Evolutionary conservation across 2,797 vertebrate species (phyloP).

Genomic region (Myiotriccus ornatus): DNA sequence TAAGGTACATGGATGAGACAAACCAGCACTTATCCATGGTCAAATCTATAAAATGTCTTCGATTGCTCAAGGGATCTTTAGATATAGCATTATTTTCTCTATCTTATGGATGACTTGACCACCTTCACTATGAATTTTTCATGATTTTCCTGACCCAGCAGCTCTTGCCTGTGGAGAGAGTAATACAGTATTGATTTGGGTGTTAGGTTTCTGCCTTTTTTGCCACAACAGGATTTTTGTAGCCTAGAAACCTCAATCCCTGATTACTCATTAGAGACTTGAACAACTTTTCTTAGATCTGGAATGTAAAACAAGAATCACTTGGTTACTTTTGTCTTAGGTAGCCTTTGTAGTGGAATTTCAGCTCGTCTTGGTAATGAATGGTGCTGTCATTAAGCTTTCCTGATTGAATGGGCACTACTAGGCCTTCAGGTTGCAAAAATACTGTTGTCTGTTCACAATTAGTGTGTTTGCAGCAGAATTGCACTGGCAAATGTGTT

Average conservation of each 20-base stretch:
- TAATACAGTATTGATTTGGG: conserved; percentile 83
- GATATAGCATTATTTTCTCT: conserved; percentile 83
- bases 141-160: conserved; percentile 84
- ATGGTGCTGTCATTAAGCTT: conserved; percentile 62
- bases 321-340: conserved; percentile 66
- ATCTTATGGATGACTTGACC: conserved; percentile 83
- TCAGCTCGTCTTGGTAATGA: conserved; percentile 61
- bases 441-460: conserved; percentile 42
- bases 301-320: conserved; percentile 62
- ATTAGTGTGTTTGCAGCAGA: conserved; percentile 54
- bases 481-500: conserved; percentile 25
- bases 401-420: conserved; percentile 49
- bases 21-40: conserved; percentile 82
- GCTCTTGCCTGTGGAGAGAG: conserved; percentile 82
- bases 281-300: conserved; percentile 75
- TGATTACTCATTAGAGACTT: conserved; percentile 80
- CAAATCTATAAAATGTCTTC: conserved; percentile 83
- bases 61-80: conserved; percentile 81
- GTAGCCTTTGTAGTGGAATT: conserved; percentile 65
- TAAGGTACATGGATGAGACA: conserved; percentile 81
- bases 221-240: conserved; percentile 80
- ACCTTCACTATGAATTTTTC: conserved; percentile 89
- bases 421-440: conserved; percentile 39
- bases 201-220: conserved; percentile 80
- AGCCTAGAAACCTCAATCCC: conserved; percentile 80